Percentiles rank a stretch among this genome's conserved stretches.
Conservation (phyloP, 2,888 invertebrate species). For the Leptinotarsa rubiginosa region DNA sequence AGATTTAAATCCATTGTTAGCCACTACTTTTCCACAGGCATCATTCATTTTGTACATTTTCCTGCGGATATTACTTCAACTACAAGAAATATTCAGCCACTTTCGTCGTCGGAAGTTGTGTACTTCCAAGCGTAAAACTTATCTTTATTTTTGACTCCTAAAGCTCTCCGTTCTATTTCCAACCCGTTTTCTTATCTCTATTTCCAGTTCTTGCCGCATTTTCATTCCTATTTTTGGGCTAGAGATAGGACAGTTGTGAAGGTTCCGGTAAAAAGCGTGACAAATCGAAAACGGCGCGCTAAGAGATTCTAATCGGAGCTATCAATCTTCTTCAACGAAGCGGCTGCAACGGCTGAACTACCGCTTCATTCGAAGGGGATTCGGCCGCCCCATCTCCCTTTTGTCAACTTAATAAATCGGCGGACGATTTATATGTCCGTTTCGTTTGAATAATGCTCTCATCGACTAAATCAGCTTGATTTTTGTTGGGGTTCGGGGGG, state of each 20-base stretch:
- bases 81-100: too few species aligned
- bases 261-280: conserved; percentile 4
- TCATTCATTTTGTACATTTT: too few species aligned
- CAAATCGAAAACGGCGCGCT: background rate
- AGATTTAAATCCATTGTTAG: too few species aligned
- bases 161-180: background rate
- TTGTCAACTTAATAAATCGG: conserved; percentile 33
- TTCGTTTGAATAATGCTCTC: conserved; percentile 19
- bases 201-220: background rate
- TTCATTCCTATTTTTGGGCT: background rate
- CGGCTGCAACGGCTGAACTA: conserved; percentile 23
- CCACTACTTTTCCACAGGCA: too few species aligned
- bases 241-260: background rate
- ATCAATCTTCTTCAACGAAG: conserved; percentile 41
- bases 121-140: too few species aligned
- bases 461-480: background rate
- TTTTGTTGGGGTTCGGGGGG: background rate
- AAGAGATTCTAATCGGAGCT: conserved; percentile 35
- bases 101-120: too few species aligned
- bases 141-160: background rate
- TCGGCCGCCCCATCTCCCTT: background rate
- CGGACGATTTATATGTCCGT: conserved; percentile 29
- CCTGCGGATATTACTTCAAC: too few species aligned
- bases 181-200: background rate
- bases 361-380: background rate